Conservation (phyloP, 2,113 vertebrate genomes). For the Mystacornis crossleyi region DNA sequence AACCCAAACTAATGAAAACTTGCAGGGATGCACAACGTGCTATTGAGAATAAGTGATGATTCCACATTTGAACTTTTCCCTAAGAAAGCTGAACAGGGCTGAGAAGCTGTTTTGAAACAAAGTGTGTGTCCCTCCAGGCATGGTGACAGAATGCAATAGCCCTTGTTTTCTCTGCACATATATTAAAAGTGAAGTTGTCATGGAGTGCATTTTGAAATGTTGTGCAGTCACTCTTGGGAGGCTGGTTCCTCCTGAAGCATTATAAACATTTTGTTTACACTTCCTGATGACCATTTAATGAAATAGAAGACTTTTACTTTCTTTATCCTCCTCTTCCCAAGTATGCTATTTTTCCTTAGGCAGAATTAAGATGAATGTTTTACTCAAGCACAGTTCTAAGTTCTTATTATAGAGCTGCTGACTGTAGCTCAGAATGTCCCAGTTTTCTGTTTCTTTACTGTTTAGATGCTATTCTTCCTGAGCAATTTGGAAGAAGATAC, state of each 20-base stretch:
- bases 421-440: neutral
- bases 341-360: neutral
- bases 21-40: neutral
- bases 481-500: neutral
- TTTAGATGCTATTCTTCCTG: neutral
- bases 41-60: neutral
- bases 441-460: neutral
- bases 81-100: neutral
- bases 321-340: neutral
- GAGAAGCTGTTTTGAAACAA: constrained; percentile 2
- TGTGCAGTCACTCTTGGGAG: neutral
- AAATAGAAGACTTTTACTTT: neutral
- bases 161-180: neutral
- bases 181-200: neutral
- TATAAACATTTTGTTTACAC: neutral
- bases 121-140: neutral
- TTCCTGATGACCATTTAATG: constrained; percentile 32
- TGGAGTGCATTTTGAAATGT: neutral
- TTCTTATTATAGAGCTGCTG: neutral
- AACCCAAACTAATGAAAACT: neutral
- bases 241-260: neutral
- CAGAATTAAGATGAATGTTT: neutral
- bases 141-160: neutral
- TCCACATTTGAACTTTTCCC: neutral
- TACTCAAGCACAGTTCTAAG: neutral